These are phyloP conservation scores for Leptinotarsa defecta DNA, from an alignment of 1,140 invertebrate genomes.

Conservation along the genomic window DNA sequence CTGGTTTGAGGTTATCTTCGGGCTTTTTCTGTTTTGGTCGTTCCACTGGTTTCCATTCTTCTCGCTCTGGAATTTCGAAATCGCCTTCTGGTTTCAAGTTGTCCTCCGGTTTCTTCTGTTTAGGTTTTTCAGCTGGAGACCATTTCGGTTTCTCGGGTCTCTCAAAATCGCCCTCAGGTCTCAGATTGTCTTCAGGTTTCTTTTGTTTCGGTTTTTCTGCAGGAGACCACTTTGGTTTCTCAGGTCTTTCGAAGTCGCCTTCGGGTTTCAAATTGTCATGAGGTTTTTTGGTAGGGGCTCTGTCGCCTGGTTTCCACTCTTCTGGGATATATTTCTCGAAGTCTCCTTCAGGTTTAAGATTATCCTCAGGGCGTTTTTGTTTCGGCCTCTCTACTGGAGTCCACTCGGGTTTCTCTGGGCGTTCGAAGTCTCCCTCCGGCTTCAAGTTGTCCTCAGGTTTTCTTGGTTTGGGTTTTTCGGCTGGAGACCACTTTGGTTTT, in stretches of 20 bases:
- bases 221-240: slow-evolving; percentile 49
- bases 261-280: slow-evolving; percentile 60
- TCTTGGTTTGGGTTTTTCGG: slow-evolving; percentile 41
- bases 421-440: slow-evolving; percentile 65
- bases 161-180: slow-evolving; percentile 57
- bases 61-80: slow-evolving; percentile 54
- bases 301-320: slow-evolving; percentile 51
- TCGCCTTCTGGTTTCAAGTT: slow-evolving; percentile 59
- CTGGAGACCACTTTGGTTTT: slow-evolving; percentile 52
- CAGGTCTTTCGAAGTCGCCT: slow-evolving; percentile 56
- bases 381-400: slow-evolving; percentile 63
- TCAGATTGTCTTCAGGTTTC: slow-evolving; percentile 58
- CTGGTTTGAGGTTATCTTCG: slow-evolving; percentile 63
- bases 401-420: slow-evolving; percentile 62
- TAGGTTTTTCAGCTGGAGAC: slow-evolving; percentile 60
- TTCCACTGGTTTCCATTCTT: slow-evolving; percentile 62
- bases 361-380: slow-evolving; percentile 59
- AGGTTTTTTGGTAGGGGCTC: slow-evolving; percentile 56
- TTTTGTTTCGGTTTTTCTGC: slow-evolving; percentile 54
- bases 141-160: slow-evolving; percentile 45
- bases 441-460: slow-evolving; percentile 65
- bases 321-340: slow-evolving; percentile 55
- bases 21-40: slow-evolving; percentile 61
- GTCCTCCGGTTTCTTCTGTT: slow-evolving; percentile 61
- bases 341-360: slow-evolving; percentile 64